These are phyloP conservation scores for Ethmia dodecea DNA, from an alignment of 2,888 invertebrate species.

Conservation along the genomic window DNA sequence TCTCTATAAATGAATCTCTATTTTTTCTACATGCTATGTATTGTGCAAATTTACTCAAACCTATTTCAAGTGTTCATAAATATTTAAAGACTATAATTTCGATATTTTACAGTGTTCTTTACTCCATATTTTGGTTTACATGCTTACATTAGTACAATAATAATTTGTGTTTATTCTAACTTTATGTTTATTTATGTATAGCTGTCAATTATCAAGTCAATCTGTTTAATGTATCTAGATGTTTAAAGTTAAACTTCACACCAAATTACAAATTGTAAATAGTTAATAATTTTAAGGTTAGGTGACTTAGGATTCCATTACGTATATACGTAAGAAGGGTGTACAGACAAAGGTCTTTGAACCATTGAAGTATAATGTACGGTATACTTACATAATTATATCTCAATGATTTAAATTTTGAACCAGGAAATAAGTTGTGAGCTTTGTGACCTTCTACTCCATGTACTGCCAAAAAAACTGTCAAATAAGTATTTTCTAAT, in stretches of 20 bases:
- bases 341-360: no score
- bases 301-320: slow-evolving; percentile 27
- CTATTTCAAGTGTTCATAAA: slow-evolving; percentile 66
- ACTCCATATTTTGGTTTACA: slow-evolving; percentile 34
- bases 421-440: no score
- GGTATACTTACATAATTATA: no score
- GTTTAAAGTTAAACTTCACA: slow-evolving; percentile 16
- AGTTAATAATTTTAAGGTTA: slow-evolving; percentile 21
- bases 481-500: no score
- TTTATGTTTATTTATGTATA: slow-evolving; percentile 12
- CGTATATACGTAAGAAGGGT: no score
- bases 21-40: slow-evolving; percentile 77
- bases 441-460: no score
- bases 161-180: slow-evolving; percentile 7
- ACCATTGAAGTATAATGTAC: no score
- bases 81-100: slow-evolving; percentile 45
- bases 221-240: slow-evolving; percentile 27
- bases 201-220: slow-evolving; percentile 72
- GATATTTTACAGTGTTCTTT: slow-evolving; percentile 34
- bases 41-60: slow-evolving; percentile 72
- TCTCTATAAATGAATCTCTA: slow-evolving; percentile 76
- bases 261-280: slow-evolving; percentile 22
- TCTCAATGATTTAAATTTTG: no score
- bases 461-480: no score
- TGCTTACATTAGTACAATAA: slow-evolving; percentile 22